Conservation (phyloP, 2,888 invertebrate species). For the Ormyrus pomaceus region DNA sequence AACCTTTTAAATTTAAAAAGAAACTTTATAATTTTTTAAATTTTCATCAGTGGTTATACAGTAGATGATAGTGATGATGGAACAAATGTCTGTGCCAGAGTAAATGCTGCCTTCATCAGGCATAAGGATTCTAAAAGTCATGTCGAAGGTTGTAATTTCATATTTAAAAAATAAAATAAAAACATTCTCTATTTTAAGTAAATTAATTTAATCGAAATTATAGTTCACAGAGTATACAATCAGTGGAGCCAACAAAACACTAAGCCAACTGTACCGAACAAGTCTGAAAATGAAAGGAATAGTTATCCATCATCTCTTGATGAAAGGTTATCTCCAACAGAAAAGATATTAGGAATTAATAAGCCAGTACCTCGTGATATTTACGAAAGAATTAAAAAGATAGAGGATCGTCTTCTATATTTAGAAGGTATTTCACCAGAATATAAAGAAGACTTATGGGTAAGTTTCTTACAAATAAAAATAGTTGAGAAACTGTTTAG, state of each 20-base stretch:
- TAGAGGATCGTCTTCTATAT: constrained; percentile 85
- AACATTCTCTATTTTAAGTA: constrained; percentile 5
- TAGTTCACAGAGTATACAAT: constrained; percentile 85
- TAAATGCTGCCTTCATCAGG: constrained; percentile 84
- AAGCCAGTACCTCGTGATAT: constrained; percentile 81
- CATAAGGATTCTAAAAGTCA: constrained; percentile 87
- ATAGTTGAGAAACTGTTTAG: too few relatives aligned
- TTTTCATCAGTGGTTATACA: constrained; percentile 21
- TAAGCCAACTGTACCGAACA: constrained; percentile 58
- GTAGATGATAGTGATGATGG: constrained; percentile 69
- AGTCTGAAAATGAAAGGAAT: constrained; percentile 28
- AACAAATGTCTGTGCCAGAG: constrained; percentile 84
- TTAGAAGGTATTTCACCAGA: constrained; percentile 89
- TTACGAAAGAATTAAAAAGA: constrained; percentile 82
- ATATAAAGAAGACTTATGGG: constrained; percentile 82
- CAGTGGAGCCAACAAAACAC: constrained; percentile 82
- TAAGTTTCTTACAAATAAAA: constrained; percentile 69
- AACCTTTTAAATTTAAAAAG: neutral
- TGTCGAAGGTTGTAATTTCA: constrained; percentile 80
- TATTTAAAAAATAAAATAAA: constrained; percentile 28
- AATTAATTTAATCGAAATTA: constrained; percentile 57
- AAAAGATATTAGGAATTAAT: constrained; percentile 79
- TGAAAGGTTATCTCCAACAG: constrained; percentile 82
- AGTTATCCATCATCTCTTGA: constrained; percentile 78
- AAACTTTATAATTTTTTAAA: neutral